Conservation (phyloP, 2,113 vertebrate species). For the Bos indicus region DNA sequence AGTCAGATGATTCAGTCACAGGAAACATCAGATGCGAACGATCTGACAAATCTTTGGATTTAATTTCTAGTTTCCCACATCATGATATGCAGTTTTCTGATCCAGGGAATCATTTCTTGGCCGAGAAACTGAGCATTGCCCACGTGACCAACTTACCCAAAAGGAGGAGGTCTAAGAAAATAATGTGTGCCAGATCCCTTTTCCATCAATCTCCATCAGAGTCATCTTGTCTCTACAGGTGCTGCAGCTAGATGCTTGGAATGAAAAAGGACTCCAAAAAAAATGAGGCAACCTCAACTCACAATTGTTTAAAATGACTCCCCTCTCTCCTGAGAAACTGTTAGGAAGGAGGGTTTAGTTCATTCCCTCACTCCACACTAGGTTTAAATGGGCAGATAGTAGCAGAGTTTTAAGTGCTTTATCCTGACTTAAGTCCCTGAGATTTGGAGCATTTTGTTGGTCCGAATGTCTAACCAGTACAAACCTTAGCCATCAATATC, state of each 20-base stretch:
- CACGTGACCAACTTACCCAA: slow-evolving; percentile 65
- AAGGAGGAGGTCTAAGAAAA: slow-evolving; percentile 65
- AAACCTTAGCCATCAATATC: slow-evolving; percentile 62
- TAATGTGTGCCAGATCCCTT: not conserved
- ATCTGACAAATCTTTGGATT: not conserved
- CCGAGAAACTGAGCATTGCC: slow-evolving; percentile 20
- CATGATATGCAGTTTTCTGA: slow-evolving; percentile 2
- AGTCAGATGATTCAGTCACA: not conserved
- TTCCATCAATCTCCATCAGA: slow-evolving; percentile 58
- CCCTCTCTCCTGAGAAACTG: slow-evolving; percentile 33
- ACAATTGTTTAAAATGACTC: slow-evolving; percentile 42
- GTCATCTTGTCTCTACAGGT: slow-evolving; percentile 76
- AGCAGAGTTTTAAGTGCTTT: slow-evolving; percentile 53
- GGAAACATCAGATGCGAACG: not conserved
- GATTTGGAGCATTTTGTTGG: slow-evolving; percentile 64
- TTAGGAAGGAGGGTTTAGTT: slow-evolving; percentile 48
- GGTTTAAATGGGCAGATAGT: slow-evolving; percentile 35
- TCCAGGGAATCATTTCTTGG: slow-evolving; percentile 54
- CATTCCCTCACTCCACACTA: slow-evolving; percentile 54
- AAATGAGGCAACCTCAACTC: slow-evolving; percentile 50
- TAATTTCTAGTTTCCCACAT: not conserved
- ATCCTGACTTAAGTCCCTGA: slow-evolving; percentile 48
- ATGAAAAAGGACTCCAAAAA: slow-evolving; percentile 16
- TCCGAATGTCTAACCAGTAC: slow-evolving; percentile 61
- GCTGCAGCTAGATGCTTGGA: slow-evolving; percentile 54